phyloP scores from a whole-genome alignment of 92 coral and sea anemone species.

The Palythoa grandiflora region DNA sequence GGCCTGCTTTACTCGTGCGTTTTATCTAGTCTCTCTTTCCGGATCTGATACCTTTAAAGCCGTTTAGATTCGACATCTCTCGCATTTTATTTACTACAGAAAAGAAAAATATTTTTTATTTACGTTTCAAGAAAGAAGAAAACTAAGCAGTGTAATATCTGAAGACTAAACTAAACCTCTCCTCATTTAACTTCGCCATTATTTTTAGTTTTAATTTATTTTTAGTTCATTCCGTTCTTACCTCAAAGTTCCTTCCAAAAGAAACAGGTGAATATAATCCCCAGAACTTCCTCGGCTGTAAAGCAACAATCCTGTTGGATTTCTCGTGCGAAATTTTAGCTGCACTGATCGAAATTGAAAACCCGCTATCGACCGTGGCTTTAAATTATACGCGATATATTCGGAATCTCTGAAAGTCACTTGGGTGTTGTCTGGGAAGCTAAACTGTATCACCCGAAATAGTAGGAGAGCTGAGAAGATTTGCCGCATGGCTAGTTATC shows the following conservation, averaged over 20 bases:
- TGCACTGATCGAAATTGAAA: slow-evolving; percentile 8
- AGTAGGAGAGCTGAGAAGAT: background rate
- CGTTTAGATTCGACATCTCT: background rate
- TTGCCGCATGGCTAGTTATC: slow-evolving; percentile 14
- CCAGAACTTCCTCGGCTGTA: slow-evolving; percentile 31
- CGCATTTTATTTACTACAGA: background rate
- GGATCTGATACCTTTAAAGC: background rate
- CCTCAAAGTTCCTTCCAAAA: slow-evolving; percentile 29
- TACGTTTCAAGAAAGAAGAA: background rate
- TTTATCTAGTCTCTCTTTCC: background rate
- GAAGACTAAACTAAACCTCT: background rate
- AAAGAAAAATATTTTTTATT: slow-evolving; percentile 7
- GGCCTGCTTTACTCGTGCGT: background rate
- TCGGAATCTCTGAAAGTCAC: slow-evolving; percentile 31
- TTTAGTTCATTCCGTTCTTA: background rate
- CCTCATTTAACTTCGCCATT: background rate
- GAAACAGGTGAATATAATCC: background rate
- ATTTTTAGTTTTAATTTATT: background rate
- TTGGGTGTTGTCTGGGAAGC: background rate
- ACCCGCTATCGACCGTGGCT: slow-evolving; percentile 14
- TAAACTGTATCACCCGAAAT: background rate
- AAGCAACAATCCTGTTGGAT: slow-evolving; percentile 19
- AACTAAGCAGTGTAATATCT: background rate
- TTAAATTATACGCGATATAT: slow-evolving; percentile 18
- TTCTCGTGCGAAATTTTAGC: slow-evolving; percentile 14